Percentiles rank a stretch among this genome's conserved stretches.
phyloP scores from a whole-genome alignment of 92 coral and sea anemone species.

The Phenganax stokvisi region DNA sequence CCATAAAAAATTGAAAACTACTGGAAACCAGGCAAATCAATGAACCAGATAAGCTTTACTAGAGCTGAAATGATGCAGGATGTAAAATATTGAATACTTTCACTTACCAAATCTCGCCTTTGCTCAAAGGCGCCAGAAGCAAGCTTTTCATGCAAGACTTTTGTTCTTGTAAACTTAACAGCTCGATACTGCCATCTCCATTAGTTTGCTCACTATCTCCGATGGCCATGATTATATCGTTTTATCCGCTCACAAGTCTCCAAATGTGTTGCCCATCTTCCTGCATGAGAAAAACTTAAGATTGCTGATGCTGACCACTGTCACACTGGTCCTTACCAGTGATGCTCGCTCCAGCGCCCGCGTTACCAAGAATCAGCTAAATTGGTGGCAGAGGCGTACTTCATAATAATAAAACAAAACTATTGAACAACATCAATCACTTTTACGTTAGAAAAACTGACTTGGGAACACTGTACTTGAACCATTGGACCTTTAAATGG shows the following conservation, averaged over 20 bases:
- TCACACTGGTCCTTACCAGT: too few species aligned
- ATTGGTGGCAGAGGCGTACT: too few species aligned
- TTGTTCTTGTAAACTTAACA: slow-evolving; percentile 11
- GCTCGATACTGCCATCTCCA: background rate
- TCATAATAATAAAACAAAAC: too few species aligned
- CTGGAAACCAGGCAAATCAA: background rate
- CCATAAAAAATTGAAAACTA: background rate
- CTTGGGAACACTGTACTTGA: too few species aligned
- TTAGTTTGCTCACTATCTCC: slow-evolving; percentile 12
- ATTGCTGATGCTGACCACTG: too few species aligned
- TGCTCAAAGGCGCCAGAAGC: slow-evolving; percentile 53
- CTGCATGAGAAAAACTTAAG: background rate
- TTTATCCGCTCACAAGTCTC: background rate
- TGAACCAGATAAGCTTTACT: background rate
- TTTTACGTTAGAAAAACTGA: too few species aligned
- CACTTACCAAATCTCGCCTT: slow-evolving; percentile 94
- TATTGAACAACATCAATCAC: too few species aligned
- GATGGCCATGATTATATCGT: slow-evolving; percentile 23
- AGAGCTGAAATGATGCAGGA: background rate
- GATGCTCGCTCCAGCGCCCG: too few species aligned
- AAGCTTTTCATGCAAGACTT: slow-evolving; percentile 14
- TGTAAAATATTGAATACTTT: background rate
- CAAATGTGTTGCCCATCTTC: background rate
- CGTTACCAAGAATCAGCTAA: too few species aligned
- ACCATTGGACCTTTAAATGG: too few species aligned